phyloP scores from a whole-genome alignment of 2,113 vertebrate genomes.

The Cyphomyrus discorhynchus region DNA sequence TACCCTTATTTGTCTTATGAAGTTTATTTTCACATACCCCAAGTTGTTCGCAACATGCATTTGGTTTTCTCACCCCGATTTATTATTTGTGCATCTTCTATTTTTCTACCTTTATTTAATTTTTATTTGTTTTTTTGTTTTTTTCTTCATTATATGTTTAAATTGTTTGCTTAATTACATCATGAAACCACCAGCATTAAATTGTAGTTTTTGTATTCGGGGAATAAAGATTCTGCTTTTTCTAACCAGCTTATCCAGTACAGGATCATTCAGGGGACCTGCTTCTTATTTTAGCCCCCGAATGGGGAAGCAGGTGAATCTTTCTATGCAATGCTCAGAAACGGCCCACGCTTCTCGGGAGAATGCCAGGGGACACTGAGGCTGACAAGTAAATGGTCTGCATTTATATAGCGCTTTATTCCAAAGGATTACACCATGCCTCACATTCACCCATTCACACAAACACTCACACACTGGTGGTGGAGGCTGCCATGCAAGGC shows the following conservation, averaged over 20 bases:
- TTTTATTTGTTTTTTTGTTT: not conserved
- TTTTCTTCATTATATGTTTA: not conserved
- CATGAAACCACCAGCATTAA: not conserved
- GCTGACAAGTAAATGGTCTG: too few species aligned
- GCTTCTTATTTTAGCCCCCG: too few species aligned
- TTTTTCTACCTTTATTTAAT: not conserved
- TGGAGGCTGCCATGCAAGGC: too few species aligned
- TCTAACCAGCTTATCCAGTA: not conserved
- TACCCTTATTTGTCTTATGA: not conserved
- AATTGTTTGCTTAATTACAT: not conserved
- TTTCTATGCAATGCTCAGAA: not conserved
- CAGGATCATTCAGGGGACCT: not conserved
- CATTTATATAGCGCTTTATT: too few species aligned
- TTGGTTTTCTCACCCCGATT: not conserved
- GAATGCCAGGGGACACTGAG: not conserved
- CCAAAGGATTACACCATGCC: too few species aligned
- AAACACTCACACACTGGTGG: too few species aligned
- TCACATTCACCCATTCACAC: too few species aligned
- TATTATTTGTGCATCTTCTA: not conserved
- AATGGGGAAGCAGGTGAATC: too few species aligned
- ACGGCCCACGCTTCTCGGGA: not conserved
- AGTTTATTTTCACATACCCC: not conserved
- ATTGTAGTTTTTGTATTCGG: not conserved
- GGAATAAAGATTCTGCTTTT: not conserved
- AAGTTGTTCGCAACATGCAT: not conserved